phyloP scores from a whole-genome alignment of 1,140 invertebrate genomes.

The Bradysia coprophila region DNA sequence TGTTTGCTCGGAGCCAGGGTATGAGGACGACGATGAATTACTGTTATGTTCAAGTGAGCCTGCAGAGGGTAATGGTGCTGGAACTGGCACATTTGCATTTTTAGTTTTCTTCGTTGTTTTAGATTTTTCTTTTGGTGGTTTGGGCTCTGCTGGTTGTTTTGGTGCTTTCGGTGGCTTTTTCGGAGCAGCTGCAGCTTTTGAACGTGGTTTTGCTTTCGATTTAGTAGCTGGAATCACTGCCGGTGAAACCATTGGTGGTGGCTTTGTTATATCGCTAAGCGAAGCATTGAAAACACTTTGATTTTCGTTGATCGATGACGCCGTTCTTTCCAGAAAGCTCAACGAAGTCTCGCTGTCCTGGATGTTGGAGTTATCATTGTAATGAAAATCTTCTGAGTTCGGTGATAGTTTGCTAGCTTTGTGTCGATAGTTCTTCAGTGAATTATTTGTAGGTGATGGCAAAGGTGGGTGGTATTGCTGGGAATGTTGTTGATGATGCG shows the following conservation, averaged over 20 bases:
- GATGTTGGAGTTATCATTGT: background rate
- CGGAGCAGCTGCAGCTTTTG: background rate
- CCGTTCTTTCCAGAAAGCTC: background rate
- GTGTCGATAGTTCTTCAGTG: constrained; percentile 1
- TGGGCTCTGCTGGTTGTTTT: background rate
- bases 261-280: background rate
- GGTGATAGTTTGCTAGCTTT: background rate
- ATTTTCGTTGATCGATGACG: background rate
- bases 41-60: background rate
- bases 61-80: background rate
- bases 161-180: background rate
- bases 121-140: background rate
- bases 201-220: background rate
- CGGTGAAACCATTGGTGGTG: background rate
- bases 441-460: background rate
- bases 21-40: background rate
- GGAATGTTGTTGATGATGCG: background rate
- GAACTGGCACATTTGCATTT: background rate
- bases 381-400: background rate
- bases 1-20: background rate
- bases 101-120: background rate
- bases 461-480: background rate
- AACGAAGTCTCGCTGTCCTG: background rate
- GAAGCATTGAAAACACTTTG: constrained; percentile 1
- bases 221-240: background rate